Conservation (phyloP, 2,113 vertebrate species). For the Ciconia maguari region DNA sequence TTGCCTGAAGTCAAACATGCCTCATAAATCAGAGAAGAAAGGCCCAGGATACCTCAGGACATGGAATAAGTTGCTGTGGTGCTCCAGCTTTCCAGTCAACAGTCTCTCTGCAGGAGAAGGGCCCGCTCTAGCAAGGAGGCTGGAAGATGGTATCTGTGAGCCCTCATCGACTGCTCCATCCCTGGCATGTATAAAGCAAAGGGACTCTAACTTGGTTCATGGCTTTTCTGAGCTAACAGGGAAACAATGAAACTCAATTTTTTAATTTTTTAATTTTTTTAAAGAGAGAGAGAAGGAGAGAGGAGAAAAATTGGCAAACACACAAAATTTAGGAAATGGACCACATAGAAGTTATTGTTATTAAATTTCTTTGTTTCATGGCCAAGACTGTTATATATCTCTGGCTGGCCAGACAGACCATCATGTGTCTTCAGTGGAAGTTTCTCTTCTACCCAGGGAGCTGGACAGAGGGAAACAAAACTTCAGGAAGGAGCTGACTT, state of each 20-base stretch:
- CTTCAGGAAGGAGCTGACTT: background rate
- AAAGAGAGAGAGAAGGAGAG: background rate
- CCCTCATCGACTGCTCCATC: background rate
- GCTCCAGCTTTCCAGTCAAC: background rate
- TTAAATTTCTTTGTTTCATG: conserved; percentile 22
- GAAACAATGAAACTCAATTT: background rate
- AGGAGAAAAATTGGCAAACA: background rate
- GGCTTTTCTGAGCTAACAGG: conserved; percentile 19
- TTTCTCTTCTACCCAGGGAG: background rate
- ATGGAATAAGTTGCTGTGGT: background rate
- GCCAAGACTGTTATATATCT: conserved; percentile 25
- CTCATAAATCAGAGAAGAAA: background rate
- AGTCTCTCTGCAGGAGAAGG: background rate
- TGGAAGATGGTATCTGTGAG: background rate
- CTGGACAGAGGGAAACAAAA: background rate
- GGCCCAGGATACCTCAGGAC: background rate
- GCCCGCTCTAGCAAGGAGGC: background rate
- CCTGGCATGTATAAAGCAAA: background rate
- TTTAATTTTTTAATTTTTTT: background rate
- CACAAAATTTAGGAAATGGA: background rate
- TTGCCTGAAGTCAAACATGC: background rate
- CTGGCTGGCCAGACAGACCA: background rate
- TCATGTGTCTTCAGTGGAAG: background rate
- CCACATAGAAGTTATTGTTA: conserved; percentile 40
- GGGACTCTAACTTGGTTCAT: background rate